Conservation (phyloP, 2,888 invertebrate species). For the Euplexia lucipara region DNA sequence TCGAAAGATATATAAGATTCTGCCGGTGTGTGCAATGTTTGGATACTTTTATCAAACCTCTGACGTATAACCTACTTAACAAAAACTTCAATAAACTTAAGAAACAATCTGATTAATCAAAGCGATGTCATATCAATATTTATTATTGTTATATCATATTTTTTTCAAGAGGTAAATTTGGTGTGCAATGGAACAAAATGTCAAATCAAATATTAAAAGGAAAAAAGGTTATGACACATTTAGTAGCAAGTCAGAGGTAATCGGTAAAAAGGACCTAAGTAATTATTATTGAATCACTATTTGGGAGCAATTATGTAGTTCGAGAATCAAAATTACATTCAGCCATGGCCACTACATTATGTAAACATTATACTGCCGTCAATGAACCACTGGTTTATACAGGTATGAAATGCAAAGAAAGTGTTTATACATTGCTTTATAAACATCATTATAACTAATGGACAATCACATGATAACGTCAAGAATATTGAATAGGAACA, state of each 20-base stretch:
- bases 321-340: conserved; percentile 26
- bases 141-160: conserved; percentile 4
- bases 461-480: conserved; percentile 79
- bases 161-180: conserved; percentile 2
- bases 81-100: conserved; percentile 21
- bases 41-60: conserved; percentile 24
- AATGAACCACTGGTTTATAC: conserved; percentile 56
- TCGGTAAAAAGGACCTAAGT: conserved; percentile 7
- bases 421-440: conserved; percentile 79
- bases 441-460: conserved; percentile 82
- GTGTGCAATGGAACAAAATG: conserved; percentile 30
- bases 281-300: conserved; percentile 1
- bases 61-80: not conserved
- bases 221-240: conserved; percentile 47
- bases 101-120: conserved; percentile 22
- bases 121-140: conserved; percentile 27
- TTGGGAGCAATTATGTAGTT: conserved; percentile 10
- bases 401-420: conserved; percentile 72
- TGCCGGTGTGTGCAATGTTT: conserved; percentile 4
- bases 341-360: conserved; percentile 41
- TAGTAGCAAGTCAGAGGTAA: conserved; percentile 52
- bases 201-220: conserved; percentile 8
- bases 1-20: not conserved
- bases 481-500: conserved; percentile 72
- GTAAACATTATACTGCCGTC: conserved; percentile 52